Conservation (phyloP, 2,888 invertebrate genomes). For the Lycia hirtaria region DNA sequence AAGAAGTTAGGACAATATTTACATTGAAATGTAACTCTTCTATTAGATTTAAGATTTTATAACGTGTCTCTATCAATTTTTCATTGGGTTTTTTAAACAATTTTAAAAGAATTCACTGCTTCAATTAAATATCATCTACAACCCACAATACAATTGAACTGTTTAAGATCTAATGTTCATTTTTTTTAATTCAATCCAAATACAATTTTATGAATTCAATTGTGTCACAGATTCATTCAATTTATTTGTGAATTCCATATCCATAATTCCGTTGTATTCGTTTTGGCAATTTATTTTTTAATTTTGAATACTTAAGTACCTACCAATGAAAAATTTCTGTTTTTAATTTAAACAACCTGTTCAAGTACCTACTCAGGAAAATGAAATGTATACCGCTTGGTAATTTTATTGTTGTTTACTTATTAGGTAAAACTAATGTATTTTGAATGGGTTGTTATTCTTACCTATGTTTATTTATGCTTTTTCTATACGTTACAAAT, state of each 20-base stretch:
- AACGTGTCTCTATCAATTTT: slow-evolving; percentile 50
- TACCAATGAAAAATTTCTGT: slow-evolving; percentile 72
- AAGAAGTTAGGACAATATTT: slow-evolving; percentile 31
- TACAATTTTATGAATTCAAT: slow-evolving; percentile 72
- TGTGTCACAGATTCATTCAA: slow-evolving; percentile 59
- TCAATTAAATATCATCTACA: slow-evolving; percentile 34
- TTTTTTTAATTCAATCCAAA: slow-evolving; percentile 62
- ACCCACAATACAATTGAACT: slow-evolving; percentile 38
- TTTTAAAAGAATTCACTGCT: slow-evolving; percentile 40
- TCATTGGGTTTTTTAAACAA: slow-evolving; percentile 65
- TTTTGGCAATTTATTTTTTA: slow-evolving; percentile 48
- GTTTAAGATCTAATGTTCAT: slow-evolving; percentile 52
- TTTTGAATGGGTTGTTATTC: slow-evolving; percentile 3
- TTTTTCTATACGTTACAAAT: slow-evolving; percentile 9
- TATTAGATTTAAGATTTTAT: background rate
- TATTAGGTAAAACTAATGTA: background rate
- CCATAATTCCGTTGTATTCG: slow-evolving; percentile 40
- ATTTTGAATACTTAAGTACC: slow-evolving; percentile 42
- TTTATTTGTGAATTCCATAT: slow-evolving; percentile 52
- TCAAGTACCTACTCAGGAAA: background rate
- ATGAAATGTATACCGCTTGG: too few relatives aligned
- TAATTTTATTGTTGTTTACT: background rate
- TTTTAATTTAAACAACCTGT: slow-evolving; percentile 24
- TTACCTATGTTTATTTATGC: background rate
- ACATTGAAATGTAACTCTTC: slow-evolving; percentile 45